Conservation (phyloP, 2,888 invertebrate genomes). For the Tiliacea citrago region DNA sequence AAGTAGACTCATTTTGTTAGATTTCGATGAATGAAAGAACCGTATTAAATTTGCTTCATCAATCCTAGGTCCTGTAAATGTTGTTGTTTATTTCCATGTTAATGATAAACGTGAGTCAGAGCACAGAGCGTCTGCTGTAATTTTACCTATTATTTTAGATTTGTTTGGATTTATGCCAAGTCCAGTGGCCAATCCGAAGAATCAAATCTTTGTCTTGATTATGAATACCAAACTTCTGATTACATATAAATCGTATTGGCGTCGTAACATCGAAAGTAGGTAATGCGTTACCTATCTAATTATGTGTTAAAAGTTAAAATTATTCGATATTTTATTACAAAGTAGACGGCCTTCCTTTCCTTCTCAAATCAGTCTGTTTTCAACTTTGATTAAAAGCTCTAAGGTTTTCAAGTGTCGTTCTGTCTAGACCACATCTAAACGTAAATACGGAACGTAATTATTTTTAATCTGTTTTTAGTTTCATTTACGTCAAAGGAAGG, state of each 20-base stretch:
- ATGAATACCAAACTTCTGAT: background rate
- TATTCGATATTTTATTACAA: background rate
- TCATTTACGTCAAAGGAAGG: conserved; percentile 30
- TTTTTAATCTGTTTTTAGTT: conserved; percentile 9
- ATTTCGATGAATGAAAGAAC: background rate
- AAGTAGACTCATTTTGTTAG: background rate
- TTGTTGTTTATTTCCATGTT: conserved; percentile 11
- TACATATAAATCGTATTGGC: background rate
- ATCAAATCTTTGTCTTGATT: background rate
- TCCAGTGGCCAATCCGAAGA: background rate
- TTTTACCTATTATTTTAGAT: conserved; percentile 13
- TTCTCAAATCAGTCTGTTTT: background rate
- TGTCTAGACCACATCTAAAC: background rate
- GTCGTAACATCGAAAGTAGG: too few relatives aligned
- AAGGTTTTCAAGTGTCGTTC: background rate
- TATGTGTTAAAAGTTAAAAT: background rate
- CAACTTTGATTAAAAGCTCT: too few relatives aligned
- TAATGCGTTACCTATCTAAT: background rate
- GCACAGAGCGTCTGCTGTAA: background rate
- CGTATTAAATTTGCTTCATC: background rate
- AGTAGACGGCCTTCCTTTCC: background rate
- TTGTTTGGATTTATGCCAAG: conserved; percentile 35
- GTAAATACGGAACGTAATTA: conserved; percentile 4
- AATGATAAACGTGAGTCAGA: background rate
- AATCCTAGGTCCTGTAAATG: background rate